Evolutionary conservation across 2,797 vertebrate genomes (phyloP), one percentile per base, ranked within the genome.

Genomic region (Catostomus latipinnis): DNA sequence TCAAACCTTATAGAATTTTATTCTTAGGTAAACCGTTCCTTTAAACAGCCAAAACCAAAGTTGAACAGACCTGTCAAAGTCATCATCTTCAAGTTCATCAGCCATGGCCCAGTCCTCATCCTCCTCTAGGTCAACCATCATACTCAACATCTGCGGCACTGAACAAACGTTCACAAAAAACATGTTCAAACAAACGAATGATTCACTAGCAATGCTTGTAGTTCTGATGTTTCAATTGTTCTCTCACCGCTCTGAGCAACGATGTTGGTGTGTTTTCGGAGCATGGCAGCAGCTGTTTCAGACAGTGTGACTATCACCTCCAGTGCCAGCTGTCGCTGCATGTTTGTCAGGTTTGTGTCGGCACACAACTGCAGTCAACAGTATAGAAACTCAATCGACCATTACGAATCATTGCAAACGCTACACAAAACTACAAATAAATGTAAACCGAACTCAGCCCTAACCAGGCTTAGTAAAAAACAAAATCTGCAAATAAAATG

Each of bases 41-140:
- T 34, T 11, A 11, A 1, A 14, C 2, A 13, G 50, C 63, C 34
- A 56, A 54, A 16, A 52, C 5, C 7, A 9, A 8, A 18, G 43
- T 12, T 8, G 3, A 8, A 13, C 43, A 4, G 72, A 98, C 98
- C 98, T 99, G 91, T 99, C 98, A 91, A 98, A 98, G 87, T 99
- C 97, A 77, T 98, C 98, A 22, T 99, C 97, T 90, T 98, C 97
- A 72, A 98, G 91, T 72, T 99, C 98, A 67, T 99, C 98, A 0
- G 96, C 95, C 93, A 97, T 96, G 54, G 97, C 94, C 98, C 98
- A 99, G 16, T 98, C 96, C 53, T 98, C 98, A 60, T 99, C 97
- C 10, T 99, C 98, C 90, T 99, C 98, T 5, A 99, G 92, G 87
- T 99, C 98, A 87, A 99, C 98, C 98, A 99, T 99, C 97, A 99